Conservation (phyloP, 1,140 invertebrate species). For the Drosophila novamexicana region DNA sequence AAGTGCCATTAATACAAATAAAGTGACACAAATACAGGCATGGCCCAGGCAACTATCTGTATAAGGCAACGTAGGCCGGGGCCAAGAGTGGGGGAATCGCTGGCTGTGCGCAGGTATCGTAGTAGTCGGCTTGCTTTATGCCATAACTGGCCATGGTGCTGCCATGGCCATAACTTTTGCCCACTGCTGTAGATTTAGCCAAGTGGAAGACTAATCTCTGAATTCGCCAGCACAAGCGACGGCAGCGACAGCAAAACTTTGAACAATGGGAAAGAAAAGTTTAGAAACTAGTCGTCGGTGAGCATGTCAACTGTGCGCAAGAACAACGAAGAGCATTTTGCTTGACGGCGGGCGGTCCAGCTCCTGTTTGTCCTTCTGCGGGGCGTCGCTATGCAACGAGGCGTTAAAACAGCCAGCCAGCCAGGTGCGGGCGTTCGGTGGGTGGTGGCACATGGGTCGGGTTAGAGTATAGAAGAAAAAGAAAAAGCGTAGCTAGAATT, state of each 20-base stretch:
- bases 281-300: conserved; percentile 69
- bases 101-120: conserved; percentile 57
- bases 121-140: conserved; percentile 47
- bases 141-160: conserved; percentile 42
- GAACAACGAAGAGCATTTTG: conserved; percentile 67
- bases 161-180: conserved; percentile 65
- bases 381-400: conserved; percentile 45
- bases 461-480: not conserved
- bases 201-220: conserved; percentile 81
- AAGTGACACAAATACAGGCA: conserved; percentile 69
- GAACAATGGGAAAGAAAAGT: conserved; percentile 74
- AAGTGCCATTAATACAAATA: conserved; percentile 80
- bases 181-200: conserved; percentile 73
- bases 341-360: conserved; percentile 59
- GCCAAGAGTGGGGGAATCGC: no score
- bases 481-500: conserved; percentile 20
- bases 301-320: conserved; percentile 72
- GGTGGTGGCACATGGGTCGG: not conserved
- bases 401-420: conserved; percentile 58
- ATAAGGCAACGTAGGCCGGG: not conserved
- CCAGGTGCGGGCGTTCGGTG: conserved; percentile 4
- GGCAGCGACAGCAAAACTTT: conserved; percentile 53
- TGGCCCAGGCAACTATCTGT: conserved; percentile 2
- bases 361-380: conserved; percentile 10
- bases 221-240: conserved; percentile 51